Base-by-base conservation (phyloP, 1,140 invertebrate genomes). In the Delia radicum region DNA sequence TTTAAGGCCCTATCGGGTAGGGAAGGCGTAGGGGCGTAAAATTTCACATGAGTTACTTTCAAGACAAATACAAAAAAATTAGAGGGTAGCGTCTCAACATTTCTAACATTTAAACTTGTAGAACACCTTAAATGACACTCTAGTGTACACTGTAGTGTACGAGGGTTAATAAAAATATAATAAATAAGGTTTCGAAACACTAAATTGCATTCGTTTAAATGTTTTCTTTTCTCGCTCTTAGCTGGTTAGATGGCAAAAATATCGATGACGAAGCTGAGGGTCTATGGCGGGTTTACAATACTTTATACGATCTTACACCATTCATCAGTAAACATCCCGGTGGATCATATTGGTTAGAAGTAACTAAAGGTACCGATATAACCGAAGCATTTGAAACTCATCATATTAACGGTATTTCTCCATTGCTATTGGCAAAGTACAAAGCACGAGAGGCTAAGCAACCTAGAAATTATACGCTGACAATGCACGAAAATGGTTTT, bases 321-420 rank as follows among this genome's bases (percentile, higher is more conserved):
- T 96, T 94, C 80, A 84, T 92, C 0, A 76, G 89, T 0, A 89
- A 81, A 21, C 95, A 96, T 89, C 94, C 94, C n/a, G 95, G 94
- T 31, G 94, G 94, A 15, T 69, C 84, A 10, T 91, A 93, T 80
- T 95, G 94, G 94, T 82, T 95, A 7, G 80, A 88, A 73, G 74
- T 92, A 3, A 93, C 93, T 3, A 91, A 91, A 85, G 92, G 92
- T 4, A 93, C 91, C 0, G 93, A 94, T 79, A 93, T 94, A 29
- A 94, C 93, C 0, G 93, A 94, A 85, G 88, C 90, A 3, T 94
- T 94, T 79, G 91, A 94, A 87, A 80, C 80, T 6, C 91, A 91
- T 85, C 93, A 92, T 78, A 81, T 92, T 7, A 88, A 86, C 27
- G 84, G 88, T 1, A 81, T 82, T 13, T 88, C 91, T 0, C 85